phyloP scores from a whole-genome alignment of 2,797 vertebrate genomes.

The Hozukius guyotensis region DNA sequence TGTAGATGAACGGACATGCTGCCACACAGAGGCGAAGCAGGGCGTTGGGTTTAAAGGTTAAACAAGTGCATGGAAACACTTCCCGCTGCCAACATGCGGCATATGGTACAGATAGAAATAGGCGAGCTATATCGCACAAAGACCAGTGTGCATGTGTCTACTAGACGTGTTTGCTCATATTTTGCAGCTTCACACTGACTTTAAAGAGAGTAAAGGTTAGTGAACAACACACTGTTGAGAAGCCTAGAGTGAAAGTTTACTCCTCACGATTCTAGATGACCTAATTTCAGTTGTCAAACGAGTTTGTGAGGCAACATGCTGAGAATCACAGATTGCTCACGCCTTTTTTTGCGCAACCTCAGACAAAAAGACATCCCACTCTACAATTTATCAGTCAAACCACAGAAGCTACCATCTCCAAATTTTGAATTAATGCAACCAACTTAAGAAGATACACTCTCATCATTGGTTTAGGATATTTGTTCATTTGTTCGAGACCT shows the following conservation, averaged over 20 bases:
- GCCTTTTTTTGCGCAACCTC: neutral
- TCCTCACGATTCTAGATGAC: neutral
- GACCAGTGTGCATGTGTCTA: neutral
- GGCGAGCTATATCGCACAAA: conserved; percentile 1
- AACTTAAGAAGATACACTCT: neutral
- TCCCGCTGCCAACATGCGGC: conserved; percentile 39
- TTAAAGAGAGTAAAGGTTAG: neutral
- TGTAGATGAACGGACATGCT: neutral
- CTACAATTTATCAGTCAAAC: neutral
- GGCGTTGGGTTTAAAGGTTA: conserved; percentile 44
- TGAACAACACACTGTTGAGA: neutral
- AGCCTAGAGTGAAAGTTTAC: neutral
- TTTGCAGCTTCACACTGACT: neutral
- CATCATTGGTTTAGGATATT: neutral
- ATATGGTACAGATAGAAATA: conserved; percentile 55
- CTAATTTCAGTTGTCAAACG: neutral
- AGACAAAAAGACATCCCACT: neutral
- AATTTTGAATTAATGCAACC: neutral
- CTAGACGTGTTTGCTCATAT: neutral
- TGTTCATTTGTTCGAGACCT: neutral
- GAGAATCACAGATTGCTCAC: neutral
- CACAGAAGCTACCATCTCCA: neutral
- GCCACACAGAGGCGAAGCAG: conserved; percentile 18
- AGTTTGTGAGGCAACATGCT: neutral
- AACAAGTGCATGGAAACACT: conserved; percentile 29